Base-by-base conservation (phyloP, 2,888 invertebrate genomes). In the Mythimna ferrago region DNA sequence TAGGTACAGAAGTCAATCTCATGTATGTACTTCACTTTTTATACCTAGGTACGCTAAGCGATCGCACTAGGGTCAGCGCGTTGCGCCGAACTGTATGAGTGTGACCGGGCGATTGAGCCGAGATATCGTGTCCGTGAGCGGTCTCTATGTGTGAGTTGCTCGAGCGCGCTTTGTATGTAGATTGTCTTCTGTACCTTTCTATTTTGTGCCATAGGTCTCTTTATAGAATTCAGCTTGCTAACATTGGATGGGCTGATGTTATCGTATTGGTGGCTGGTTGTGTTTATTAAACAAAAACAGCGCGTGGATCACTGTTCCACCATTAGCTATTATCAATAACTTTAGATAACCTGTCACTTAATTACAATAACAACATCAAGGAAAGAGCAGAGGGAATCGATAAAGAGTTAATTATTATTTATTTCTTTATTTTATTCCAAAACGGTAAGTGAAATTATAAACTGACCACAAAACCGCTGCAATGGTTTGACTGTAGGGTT, bases 241-340 rank as follows among this genome's bases (percentile, higher is more conserved):
- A 82, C 68, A 66, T 57, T 63, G 14, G 16, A 41, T 53, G 9
- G 21, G 10, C 14, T 6, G 35, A 26, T 21, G 26, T 77, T 81
- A 61, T 66, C 21, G 35, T 66, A 54, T 66, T 57, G 19, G 57
- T 70, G 57, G 57, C 65, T 32, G 32, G 3, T 32, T 32, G 32
- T 32, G 32, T 32, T 2, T 32, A 32, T 2, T 32, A 32, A 51
- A 60, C 53, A 32, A 19, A 61, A 54, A 26, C 61, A n/a, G 57
- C n/a, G 35, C 54, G n/a, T 51, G 62, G 32, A 54, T n/a, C 65
- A 41, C 7, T 57, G n/a, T 19, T 32, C 38, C 38, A 44, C 57
- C n/a, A 63, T 54, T 76, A 48, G 48, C 16, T 48, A 35, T 66
- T 58, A 74, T 74, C 53, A 57, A 66, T 56, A 76, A 77, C 53